Evolutionary conservation across 2,113 vertebrate species (phyloP).

Genomic region (Neomonachus schauinslandi): DNA sequence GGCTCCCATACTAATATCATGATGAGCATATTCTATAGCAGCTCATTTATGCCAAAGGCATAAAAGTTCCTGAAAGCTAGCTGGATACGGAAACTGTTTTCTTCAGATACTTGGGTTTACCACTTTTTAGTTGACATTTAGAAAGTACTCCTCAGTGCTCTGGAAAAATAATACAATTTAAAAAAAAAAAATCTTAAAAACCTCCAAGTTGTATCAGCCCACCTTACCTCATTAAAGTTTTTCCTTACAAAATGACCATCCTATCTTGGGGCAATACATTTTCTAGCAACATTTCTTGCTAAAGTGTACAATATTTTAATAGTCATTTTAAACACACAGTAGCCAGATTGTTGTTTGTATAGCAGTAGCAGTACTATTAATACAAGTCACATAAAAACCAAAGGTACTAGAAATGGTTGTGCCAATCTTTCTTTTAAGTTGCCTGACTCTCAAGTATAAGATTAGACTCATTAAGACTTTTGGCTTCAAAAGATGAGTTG

Average conservation of each 20-base stretch:
- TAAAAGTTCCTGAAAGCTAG: accelerated
- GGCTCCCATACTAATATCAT: not conserved
- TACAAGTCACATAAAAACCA: not conserved
- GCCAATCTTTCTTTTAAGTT: not conserved
- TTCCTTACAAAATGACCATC: not conserved
- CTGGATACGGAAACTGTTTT: not conserved
- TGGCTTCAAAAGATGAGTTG: not conserved
- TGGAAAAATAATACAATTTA: not conserved
- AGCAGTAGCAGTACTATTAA: not conserved
- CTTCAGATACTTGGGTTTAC: not conserved
- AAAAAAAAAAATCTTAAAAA: not conserved
- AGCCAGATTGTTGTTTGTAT: not conserved
- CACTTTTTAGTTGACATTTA: not conserved
- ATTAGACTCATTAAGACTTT: not conserved
- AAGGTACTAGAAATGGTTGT: not conserved
- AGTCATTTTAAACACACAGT: not conserved
- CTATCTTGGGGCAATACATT: not conserved
- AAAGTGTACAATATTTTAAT: not conserved
- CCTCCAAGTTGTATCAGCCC: not conserved
- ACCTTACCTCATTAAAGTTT: not conserved
- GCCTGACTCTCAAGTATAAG: not conserved
- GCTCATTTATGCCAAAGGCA: accelerated
- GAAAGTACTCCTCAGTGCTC: not conserved
- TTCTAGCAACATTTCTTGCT: not conserved
- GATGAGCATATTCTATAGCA: not conserved